Conservation (phyloP, 2,113 vertebrate genomes). For the Copsychus sechellarum region DNA sequence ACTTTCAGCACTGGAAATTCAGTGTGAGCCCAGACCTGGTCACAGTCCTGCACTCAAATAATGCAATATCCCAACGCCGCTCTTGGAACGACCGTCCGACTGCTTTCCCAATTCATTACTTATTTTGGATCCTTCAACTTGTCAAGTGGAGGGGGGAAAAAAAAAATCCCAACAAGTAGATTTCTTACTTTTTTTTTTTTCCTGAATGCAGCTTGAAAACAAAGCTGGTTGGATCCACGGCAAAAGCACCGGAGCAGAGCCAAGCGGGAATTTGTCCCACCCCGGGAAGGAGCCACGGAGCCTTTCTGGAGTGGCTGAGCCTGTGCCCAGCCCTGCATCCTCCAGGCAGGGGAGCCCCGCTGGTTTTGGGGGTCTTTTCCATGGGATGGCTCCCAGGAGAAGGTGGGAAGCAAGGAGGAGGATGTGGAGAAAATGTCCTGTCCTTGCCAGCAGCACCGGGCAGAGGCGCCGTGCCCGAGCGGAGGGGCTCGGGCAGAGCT, state of each 20-base stretch:
- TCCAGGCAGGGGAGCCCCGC: neutral
- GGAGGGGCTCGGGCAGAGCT: neutral
- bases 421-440: rapidly evolving
- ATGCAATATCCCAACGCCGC: neutral
- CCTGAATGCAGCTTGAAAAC: neutral
- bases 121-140: constrained; percentile 37
- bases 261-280: neutral
- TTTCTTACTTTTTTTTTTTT: constrained; percentile 35
- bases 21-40: neutral
- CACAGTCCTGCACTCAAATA: constrained; percentile 51
- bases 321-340: neutral
- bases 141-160: neutral
- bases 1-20: neutral
- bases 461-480: neutral
- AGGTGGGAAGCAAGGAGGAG: neutral
- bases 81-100: neutral
- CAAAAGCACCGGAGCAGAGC: neutral
- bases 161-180: neutral
- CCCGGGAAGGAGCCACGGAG: neutral
- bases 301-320: rapidly evolving
- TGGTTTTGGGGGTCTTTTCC: rapidly evolving
- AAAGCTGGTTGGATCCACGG: neutral
- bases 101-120: constrained; percentile 13
- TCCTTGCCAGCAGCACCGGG: rapidly evolving
- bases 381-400: neutral